Percentiles rank a stretch among this genome's conserved stretches.
phyloP scores from a whole-genome alignment of 2,888 invertebrate species.

The Scelioninae gen. 2 region DNA sequence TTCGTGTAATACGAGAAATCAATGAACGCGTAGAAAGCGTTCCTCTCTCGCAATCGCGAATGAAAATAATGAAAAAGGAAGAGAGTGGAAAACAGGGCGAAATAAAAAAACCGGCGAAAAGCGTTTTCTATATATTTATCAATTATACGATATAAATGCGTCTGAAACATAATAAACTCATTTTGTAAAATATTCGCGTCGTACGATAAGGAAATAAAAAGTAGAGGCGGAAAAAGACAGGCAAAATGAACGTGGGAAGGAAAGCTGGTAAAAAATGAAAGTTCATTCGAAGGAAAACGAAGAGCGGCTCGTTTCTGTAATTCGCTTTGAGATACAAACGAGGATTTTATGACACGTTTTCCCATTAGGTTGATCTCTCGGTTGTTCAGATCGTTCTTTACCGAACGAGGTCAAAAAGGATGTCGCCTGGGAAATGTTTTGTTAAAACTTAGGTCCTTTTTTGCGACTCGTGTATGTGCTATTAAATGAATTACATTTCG shows the following conservation, averaged over 20 bases:
- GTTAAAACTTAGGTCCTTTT: slow-evolving; percentile 9
- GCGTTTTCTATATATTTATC: slow-evolving; percentile 27
- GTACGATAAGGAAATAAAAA: slow-evolving; percentile 38
- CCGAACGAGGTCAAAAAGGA: slow-evolving; percentile 37
- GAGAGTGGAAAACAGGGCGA: not conserved
- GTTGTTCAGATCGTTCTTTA: slow-evolving; percentile 1
- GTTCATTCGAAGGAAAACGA: slow-evolving; percentile 40
- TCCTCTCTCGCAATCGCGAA: slow-evolving; percentile 19
- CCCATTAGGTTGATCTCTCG: slow-evolving; percentile 50
- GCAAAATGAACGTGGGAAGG: slow-evolving; percentile 20
- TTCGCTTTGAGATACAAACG: slow-evolving; percentile 54
- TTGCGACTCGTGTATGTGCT: slow-evolving; percentile 11
- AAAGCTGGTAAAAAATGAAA: slow-evolving; percentile 28
- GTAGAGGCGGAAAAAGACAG: slow-evolving; percentile 1
- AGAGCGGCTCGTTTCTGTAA: slow-evolving; percentile 54
- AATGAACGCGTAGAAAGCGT: slow-evolving; percentile 48
- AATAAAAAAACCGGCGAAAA: too few species aligned
- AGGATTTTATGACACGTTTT: slow-evolving; percentile 57
- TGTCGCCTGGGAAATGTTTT: slow-evolving; percentile 31
- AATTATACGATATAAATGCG: slow-evolving; percentile 26
- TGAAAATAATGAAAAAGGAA: slow-evolving; percentile 16
- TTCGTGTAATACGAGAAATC: slow-evolving; percentile 55
- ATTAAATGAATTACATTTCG: slow-evolving; percentile 31
- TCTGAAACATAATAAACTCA: slow-evolving; percentile 44
- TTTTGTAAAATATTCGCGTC: slow-evolving; percentile 40